phyloP scores from a whole-genome alignment of 2,888 invertebrate genomes.

The Drosophila peninsularis region DNA sequence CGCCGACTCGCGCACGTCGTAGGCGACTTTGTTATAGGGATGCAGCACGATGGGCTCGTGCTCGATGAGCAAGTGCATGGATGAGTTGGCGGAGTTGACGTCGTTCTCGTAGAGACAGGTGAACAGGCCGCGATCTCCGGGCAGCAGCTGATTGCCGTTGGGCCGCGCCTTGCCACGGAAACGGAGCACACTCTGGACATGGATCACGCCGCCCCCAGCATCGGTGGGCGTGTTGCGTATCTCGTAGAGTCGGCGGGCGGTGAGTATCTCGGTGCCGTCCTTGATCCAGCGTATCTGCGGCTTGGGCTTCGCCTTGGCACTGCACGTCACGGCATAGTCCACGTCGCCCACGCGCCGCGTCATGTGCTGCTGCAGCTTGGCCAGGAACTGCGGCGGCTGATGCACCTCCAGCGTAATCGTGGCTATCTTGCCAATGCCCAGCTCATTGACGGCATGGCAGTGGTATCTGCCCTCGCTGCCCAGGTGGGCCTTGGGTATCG shows the following conservation, averaged over 20 bases:
- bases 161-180: conserved; percentile 93
- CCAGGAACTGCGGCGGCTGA: conserved; percentile 93
- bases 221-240: conserved; percentile 91
- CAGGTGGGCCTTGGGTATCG: conserved; percentile 93
- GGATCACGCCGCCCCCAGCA: conserved; percentile 89
- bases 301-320: conserved; percentile 94
- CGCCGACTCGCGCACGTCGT: conserved; percentile 92
- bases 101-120: conserved; percentile 95
- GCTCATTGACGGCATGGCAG: conserved; percentile 95
- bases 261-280: conserved; percentile 91
- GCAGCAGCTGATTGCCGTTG: conserved; percentile 90
- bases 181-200: conserved; percentile 91
- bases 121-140: conserved; percentile 94
- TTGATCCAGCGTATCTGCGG: conserved; percentile 94
- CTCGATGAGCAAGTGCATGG: conserved; percentile 95
- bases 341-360: conserved; percentile 92
- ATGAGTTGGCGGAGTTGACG: conserved; percentile 93
- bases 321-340: conserved; percentile 92
- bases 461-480: conserved; percentile 95
- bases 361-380: conserved; percentile 92
- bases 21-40: conserved; percentile 94
- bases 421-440: conserved; percentile 93
- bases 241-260: conserved; percentile 91
- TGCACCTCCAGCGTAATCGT: conserved; percentile 93
- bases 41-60: conserved; percentile 95